Evolutionary conservation across 2,888 invertebrate genomes (phyloP).

Genomic region (Laspeyria flexula): DNA sequence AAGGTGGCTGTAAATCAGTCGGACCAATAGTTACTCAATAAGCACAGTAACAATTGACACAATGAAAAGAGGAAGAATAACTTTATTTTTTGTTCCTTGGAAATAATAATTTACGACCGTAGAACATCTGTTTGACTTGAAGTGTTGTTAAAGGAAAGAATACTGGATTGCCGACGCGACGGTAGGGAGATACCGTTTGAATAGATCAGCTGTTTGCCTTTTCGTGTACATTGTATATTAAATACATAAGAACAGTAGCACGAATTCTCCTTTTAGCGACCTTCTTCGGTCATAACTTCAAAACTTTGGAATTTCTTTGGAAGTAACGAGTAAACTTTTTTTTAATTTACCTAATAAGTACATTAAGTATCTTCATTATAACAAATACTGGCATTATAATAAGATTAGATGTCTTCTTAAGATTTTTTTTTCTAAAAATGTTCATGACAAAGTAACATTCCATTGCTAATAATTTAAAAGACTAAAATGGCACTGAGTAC

Average conservation of each 20-base stretch:
- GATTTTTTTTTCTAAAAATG: too few species aligned
- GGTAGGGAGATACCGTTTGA: slow-evolving; percentile 1
- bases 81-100: slow-evolving; percentile 46
- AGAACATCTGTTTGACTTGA: slow-evolving; percentile 48
- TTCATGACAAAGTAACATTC: background rate
- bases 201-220: slow-evolving; percentile 4
- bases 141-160: slow-evolving; percentile 27
- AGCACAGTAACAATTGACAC: slow-evolving; percentile 53
- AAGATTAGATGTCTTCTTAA: too few species aligned
- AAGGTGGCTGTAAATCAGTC: slow-evolving; percentile 75
- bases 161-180: slow-evolving; percentile 16
- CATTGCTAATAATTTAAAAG: slow-evolving; percentile 31
- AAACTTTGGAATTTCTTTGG: background rate
- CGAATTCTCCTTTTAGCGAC: background rate
- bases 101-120: slow-evolving; percentile 50
- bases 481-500: slow-evolving; percentile 52
- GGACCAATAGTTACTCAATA: slow-evolving; percentile 63
- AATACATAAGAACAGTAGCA: background rate
- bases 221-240: background rate
- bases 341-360: background rate
- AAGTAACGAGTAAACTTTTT: background rate
- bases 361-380: too few species aligned
- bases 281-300: background rate
- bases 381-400: too few species aligned
- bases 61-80: slow-evolving; percentile 41